Evolutionary conservation across 2,113 vertebrate species (phyloP).

Genomic region (Tauraco erythrolophus): DNA sequence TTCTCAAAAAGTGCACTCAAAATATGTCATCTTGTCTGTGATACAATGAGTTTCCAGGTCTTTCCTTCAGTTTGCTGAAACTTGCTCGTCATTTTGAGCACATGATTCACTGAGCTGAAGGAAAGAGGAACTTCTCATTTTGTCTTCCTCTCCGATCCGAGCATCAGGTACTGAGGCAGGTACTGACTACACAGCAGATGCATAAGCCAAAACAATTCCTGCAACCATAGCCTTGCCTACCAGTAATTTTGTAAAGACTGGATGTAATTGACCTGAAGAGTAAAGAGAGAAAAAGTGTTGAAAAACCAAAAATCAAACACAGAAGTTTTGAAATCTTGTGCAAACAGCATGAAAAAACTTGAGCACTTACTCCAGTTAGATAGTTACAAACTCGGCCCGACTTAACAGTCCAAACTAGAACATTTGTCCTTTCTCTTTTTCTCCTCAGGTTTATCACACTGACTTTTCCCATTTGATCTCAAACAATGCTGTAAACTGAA

Average conservation of each 20-base stretch:
- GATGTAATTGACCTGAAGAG: neutral
- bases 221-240: constrained; percentile 22
- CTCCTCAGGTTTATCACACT: neutral
- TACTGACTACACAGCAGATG: neutral
- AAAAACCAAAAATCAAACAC: neutral
- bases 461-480: neutral
- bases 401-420: neutral
- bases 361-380: neutral
- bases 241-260: constrained; percentile 38
- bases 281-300: neutral
- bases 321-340: neutral
- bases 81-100: neutral
- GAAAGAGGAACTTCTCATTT: constrained; percentile 22
- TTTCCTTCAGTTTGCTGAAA: neutral
- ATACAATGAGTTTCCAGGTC: neutral
- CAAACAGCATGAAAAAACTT: fast-evolving
- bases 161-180: neutral
- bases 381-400: neutral
- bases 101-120: neutral
- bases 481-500: neutral
- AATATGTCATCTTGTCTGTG: neutral
- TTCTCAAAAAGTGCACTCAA: neutral
- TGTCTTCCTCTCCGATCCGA: neutral
- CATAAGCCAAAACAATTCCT: neutral
- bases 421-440: neutral